Percentiles rank a stretch among this genome's conserved stretches.
These are phyloP conservation scores for Alitta virens DNA, from an alignment of 2,888 invertebrate species.

Conservation along the genomic window DNA sequence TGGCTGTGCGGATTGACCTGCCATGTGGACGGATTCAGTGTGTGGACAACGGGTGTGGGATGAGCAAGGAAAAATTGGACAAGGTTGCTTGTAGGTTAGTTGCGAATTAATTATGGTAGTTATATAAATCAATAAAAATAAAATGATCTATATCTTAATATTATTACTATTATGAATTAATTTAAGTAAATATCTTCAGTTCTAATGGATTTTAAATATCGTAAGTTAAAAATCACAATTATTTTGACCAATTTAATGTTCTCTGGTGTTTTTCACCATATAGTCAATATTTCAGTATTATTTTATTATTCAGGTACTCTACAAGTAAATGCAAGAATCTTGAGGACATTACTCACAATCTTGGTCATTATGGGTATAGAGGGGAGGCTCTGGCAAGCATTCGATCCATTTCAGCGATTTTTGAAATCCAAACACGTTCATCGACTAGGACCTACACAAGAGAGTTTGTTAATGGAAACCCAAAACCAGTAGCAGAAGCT, in stretches of 20 bases:
- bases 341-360: constrained; percentile 60
- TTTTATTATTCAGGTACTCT: constrained; percentile 59
- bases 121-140: no score
- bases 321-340: constrained; percentile 67
- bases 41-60: constrained; percentile 75
- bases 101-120: no score
- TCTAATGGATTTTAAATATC: no score
- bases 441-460: constrained; percentile 64
- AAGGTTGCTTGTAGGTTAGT: constrained; percentile 63
- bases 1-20: constrained; percentile 70
- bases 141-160: no score
- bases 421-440: constrained; percentile 66
- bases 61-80: constrained; percentile 63
- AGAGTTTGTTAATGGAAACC: constrained; percentile 61
- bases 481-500: constrained; percentile 51
- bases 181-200: no score
- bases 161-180: no score
- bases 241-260: no score
- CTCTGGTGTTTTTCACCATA: no score
- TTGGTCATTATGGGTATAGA: constrained; percentile 67
- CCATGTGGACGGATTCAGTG: constrained; percentile 68
- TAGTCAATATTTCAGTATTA: no score
- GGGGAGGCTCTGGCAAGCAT: constrained; percentile 71
- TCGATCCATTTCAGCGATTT: constrained; percentile 61
- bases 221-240: no score